phyloP scores from a whole-genome alignment of 2,113 vertebrate species.

The Nestor notabilis region DNA sequence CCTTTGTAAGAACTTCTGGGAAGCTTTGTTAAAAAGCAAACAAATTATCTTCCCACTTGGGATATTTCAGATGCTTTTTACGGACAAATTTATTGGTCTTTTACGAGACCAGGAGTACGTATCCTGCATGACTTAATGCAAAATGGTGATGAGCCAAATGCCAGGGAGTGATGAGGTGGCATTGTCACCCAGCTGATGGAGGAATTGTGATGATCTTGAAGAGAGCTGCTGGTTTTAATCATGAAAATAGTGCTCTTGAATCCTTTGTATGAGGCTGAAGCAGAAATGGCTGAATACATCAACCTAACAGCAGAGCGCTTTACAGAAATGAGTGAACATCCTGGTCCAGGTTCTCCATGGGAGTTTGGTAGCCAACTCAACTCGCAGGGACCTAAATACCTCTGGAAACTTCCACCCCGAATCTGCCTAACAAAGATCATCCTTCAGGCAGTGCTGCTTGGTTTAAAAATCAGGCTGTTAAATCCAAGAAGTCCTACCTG shows the following conservation, averaged over 20 bases:
- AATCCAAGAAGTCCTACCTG: background rate
- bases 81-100: background rate
- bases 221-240: background rate
- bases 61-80: background rate
- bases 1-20: conserved; percentile 28
- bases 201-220: background rate
- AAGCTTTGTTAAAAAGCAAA: conserved; percentile 49
- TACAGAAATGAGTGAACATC: background rate
- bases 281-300: background rate
- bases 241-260: background rate
- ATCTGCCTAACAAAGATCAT: background rate
- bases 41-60: conserved; percentile 12
- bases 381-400: background rate
- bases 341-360: background rate
- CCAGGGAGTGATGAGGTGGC: background rate
- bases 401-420: background rate
- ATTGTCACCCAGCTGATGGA: background rate
- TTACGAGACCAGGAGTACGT: background rate
- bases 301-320: background rate
- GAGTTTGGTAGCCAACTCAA: background rate
- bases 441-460: background rate
- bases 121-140: background rate
- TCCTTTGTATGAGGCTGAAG: background rate
- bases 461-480: background rate
- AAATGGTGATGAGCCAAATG: background rate